These are phyloP conservation scores for Hipposideros larvatus DNA, from an alignment of 2,797 vertebrate species.

Conservation along the genomic window DNA sequence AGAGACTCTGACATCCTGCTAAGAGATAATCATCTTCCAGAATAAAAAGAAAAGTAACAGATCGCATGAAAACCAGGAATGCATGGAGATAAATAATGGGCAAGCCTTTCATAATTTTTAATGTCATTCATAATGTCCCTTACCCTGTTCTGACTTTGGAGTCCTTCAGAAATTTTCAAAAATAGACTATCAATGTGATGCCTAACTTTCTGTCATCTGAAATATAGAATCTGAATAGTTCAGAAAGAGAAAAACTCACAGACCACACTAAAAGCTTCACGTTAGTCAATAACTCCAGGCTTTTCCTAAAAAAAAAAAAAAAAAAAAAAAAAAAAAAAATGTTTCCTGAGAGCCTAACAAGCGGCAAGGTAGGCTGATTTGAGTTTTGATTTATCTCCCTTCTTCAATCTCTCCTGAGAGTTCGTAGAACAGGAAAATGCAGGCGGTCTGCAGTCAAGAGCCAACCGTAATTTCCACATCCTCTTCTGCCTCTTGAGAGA, in stretches of 20 bases:
- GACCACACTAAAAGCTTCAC: not conserved
- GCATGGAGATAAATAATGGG: not conserved
- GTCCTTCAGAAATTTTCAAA: not conserved
- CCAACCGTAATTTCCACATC: conserved; percentile 7
- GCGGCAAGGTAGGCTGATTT: not conserved
- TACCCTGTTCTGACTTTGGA: not conserved
- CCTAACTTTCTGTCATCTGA: not conserved
- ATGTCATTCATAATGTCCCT: not conserved
- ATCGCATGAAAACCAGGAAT: not conserved
- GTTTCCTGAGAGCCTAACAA: not conserved
- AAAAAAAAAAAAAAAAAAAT: not conserved
- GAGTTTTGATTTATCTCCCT: not conserved
- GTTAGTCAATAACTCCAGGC: not conserved
- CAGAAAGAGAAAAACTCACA: not conserved
- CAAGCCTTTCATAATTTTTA: not conserved
- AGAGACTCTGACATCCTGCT: not conserved
- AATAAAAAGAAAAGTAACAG: conserved; percentile 33
- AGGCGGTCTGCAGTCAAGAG: not conserved
- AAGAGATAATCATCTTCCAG: not conserved
- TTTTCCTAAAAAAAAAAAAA: not conserved
- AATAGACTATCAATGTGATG: not conserved
- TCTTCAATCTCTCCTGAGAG: not conserved
- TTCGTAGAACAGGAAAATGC: not conserved
- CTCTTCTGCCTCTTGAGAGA: conserved; percentile 58
- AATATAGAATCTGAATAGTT: not conserved